Evolutionary conservation across 2,113 vertebrate genomes (phyloP).

Genomic region (Rhea pennata): DNA sequence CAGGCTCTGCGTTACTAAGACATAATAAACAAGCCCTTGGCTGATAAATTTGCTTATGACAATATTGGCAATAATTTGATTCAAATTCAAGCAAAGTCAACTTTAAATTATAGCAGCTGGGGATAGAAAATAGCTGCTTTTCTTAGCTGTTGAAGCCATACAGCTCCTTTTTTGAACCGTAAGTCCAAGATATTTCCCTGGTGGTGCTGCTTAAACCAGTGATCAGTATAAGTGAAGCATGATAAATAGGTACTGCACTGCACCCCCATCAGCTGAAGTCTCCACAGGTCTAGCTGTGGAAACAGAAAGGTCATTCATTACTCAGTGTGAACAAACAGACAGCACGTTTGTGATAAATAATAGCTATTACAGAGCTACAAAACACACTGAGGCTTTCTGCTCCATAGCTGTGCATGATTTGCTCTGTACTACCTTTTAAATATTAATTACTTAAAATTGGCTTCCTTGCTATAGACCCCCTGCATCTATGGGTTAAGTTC

Average conservation of each 20-base stretch:
- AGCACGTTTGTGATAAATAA: constrained; percentile 83
- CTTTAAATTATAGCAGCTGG: constrained; percentile 7
- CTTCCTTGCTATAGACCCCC: constrained; percentile 16
- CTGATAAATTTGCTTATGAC: constrained; percentile 48
- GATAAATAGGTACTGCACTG: constrained; percentile 76
- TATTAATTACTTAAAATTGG: constrained; percentile 49
- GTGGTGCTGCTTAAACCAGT: constrained; percentile 44
- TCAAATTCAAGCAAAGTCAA: constrained; percentile 42
- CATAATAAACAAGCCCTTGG: constrained; percentile 30
- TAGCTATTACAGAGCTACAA: constrained; percentile 75
- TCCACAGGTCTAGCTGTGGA: constrained; percentile 68
- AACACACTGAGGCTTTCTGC: constrained; percentile 71
- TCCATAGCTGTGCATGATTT: constrained; percentile 55
- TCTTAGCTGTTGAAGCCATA: constrained; percentile 49
- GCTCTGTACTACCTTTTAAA: constrained; percentile 11
- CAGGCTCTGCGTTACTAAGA: constrained; percentile 3
- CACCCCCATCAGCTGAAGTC: constrained; percentile 55
- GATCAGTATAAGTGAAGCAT: constrained; percentile 79
- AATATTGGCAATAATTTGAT: constrained; percentile 45
- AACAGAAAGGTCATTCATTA: constrained; percentile 88
- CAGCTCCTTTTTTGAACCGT: constrained; percentile 30
- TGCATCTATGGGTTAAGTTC: background rate
- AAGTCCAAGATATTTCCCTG: constrained; percentile 44
- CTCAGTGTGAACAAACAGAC: constrained; percentile 76
- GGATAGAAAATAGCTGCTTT: constrained; percentile 10